These are phyloP conservation scores for Siphlonurus alternatus DNA, from an alignment of 2,888 invertebrate species.

Conservation along the genomic window DNA sequence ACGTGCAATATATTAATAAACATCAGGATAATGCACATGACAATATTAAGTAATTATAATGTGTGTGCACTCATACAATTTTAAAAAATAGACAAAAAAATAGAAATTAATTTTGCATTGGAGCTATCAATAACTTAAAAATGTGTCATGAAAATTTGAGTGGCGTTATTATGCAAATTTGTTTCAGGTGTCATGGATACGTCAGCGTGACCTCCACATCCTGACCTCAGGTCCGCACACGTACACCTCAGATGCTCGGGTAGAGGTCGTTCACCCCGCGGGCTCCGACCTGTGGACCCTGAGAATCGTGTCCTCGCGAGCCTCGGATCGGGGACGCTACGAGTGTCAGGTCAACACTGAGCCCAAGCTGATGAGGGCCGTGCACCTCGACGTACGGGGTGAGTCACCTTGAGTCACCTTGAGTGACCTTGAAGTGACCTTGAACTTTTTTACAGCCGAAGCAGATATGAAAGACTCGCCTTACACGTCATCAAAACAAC, in stretches of 20 bases:
- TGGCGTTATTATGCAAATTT: neutral
- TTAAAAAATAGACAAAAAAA: too few relatives aligned
- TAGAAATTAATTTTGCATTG: too few relatives aligned
- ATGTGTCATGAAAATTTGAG: too few relatives aligned
- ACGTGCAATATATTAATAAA: too few relatives aligned
- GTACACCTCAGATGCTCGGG: conserved; percentile 50
- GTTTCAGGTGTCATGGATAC: conserved; percentile 55
- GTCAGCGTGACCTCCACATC: conserved; percentile 50
- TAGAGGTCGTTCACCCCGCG: conserved; percentile 35
- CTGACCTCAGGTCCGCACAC: conserved; percentile 43
- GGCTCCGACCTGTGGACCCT: conserved; percentile 38
- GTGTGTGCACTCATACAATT: too few relatives aligned
- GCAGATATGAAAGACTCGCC: conserved; percentile 11
- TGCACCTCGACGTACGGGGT: conserved; percentile 46
- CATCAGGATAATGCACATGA: too few relatives aligned
- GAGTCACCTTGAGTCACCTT: conserved; percentile 16
- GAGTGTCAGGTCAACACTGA: conserved; percentile 62
- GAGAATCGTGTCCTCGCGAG: conserved; percentile 38
- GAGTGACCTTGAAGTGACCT: conserved; percentile 6
- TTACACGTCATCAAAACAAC: neutral
- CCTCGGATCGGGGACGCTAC: conserved; percentile 45
- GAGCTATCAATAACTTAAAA: too few relatives aligned
- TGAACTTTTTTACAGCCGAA: conserved; percentile 7
- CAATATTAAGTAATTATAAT: too few relatives aligned
- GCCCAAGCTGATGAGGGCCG: conserved; percentile 51